Conservation (phyloP, 2,113 vertebrate genomes). For the Sinocyclocheilus rhinocerous region DNA sequence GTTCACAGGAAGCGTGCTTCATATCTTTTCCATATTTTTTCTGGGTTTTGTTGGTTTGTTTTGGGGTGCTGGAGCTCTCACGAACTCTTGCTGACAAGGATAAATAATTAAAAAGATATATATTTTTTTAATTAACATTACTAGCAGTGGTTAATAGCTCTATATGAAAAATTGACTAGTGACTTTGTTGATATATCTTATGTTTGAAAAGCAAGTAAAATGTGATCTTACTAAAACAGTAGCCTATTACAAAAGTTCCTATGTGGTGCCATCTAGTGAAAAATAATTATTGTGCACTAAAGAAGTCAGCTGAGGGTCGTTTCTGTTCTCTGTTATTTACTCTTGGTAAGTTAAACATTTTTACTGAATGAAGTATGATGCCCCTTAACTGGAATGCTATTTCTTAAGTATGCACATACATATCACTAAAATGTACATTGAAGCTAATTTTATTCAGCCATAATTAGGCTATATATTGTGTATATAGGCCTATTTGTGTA, state of each 20-base stretch:
- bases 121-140: background rate
- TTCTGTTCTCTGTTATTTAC: background rate
- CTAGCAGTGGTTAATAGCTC: background rate
- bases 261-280: slow-evolving; percentile 33
- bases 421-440: background rate
- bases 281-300: background rate
- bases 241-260: background rate
- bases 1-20: background rate
- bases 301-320: background rate
- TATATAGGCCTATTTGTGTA: too few relatives aligned
- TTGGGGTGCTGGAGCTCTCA: background rate
- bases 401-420: background rate
- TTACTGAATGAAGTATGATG: background rate
- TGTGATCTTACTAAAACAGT: background rate
- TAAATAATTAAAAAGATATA: background rate
- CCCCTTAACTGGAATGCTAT: background rate
- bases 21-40: background rate
- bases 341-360: background rate
- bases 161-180: background rate
- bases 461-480: background rate
- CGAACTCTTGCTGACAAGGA: background rate
- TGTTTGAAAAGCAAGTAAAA: background rate
- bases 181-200: background rate
- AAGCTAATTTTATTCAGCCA: background rate
- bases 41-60: background rate